Percentiles rank a stretch among this genome's conserved stretches.
These are phyloP conservation scores for Pteria penguin DNA, from an alignment of 2,888 invertebrate species.

Conservation along the genomic window DNA sequence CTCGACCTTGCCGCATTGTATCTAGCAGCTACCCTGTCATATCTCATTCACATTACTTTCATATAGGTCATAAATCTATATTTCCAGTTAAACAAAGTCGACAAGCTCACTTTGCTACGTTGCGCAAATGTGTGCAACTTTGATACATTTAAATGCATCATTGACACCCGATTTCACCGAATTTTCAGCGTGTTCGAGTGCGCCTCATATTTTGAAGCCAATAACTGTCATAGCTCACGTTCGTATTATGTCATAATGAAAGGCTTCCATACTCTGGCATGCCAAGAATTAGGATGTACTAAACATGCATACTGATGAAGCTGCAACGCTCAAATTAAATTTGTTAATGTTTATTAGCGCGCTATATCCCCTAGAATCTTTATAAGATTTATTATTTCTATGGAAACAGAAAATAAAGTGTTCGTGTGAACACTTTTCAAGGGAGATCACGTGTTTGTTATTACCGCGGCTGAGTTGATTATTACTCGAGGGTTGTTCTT, in stretches of 20 bases:
- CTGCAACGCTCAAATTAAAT: constrained; percentile 43
- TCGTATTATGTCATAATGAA: constrained; percentile 29
- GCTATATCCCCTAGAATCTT: constrained; percentile 32
- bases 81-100: not conserved
- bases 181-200: not conserved
- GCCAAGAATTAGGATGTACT: constrained; percentile 33
- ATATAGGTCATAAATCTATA: not conserved
- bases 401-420: constrained; percentile 45
- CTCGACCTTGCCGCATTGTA: too few species aligned
- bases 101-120: not conserved
- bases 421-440: constrained; percentile 42
- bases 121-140: not conserved
- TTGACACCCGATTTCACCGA: not conserved
- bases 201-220: constrained; percentile 5
- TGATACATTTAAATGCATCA: not conserved
- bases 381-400: constrained; percentile 29
- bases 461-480: too few species aligned
- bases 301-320: constrained; percentile 38
- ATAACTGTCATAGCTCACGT: constrained; percentile 3
- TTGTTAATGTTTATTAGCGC: constrained; percentile 45
- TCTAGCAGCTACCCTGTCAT: too few species aligned
- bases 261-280: constrained; percentile 32
- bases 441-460: too few species aligned
- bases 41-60: too few species aligned
- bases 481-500: too few species aligned